A percentile compares a stretch with the other conserved stretches of the same genome.
These are phyloP conservation scores for Capitella teleta DNA, from an alignment of 1,140 invertebrate species.

Conservation along the genomic window DNA sequence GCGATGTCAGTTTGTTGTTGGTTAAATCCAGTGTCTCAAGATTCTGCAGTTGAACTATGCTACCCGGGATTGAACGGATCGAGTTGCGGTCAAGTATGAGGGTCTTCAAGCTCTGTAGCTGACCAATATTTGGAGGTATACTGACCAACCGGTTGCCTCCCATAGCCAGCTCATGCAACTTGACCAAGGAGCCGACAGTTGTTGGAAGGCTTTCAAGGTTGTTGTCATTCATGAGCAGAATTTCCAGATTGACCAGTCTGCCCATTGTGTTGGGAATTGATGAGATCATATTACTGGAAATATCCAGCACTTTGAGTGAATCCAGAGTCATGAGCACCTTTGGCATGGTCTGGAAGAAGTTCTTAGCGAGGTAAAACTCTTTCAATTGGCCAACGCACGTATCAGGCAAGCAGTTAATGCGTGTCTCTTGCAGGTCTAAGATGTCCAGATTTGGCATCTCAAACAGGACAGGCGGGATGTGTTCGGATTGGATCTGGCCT, in stretches of 20 bases:
- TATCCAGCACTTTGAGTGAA: slow-evolving; percentile 26
- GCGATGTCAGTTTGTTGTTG: slow-evolving; percentile 23
- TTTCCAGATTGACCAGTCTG: slow-evolving; percentile 23
- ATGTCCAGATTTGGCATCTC: slow-evolving; percentile 32
- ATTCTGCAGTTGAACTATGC: slow-evolving; percentile 28
- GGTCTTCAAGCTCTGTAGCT: slow-evolving; percentile 21
- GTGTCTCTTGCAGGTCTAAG: slow-evolving; percentile 35
- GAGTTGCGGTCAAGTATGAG: slow-evolving; percentile 27
- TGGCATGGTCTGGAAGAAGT: slow-evolving; percentile 34
- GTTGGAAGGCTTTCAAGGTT: slow-evolving; percentile 24
- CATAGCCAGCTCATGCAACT: slow-evolving; percentile 25
- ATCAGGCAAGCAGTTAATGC: slow-evolving; percentile 38
- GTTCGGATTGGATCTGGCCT: slow-evolving; percentile 40
- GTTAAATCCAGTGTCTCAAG: slow-evolving; percentile 35
- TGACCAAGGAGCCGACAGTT: slow-evolving; percentile 22
- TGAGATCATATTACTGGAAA: slow-evolving; percentile 32
- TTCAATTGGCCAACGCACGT: slow-evolving; percentile 24
- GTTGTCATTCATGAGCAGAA: slow-evolving; percentile 30
- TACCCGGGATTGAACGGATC: slow-evolving; percentile 27
- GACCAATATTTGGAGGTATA: slow-evolving; percentile 25
- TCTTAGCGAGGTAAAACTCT: slow-evolving; percentile 32
- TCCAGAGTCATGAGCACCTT: slow-evolving; percentile 11
- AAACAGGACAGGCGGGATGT: slow-evolving; percentile 39
- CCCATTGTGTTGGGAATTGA: slow-evolving; percentile 28
- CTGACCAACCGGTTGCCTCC: slow-evolving; percentile 23